Evolutionary conservation across 2,797 vertebrate genomes (phyloP).

Genomic region (Chloroceryle amazona): DNA sequence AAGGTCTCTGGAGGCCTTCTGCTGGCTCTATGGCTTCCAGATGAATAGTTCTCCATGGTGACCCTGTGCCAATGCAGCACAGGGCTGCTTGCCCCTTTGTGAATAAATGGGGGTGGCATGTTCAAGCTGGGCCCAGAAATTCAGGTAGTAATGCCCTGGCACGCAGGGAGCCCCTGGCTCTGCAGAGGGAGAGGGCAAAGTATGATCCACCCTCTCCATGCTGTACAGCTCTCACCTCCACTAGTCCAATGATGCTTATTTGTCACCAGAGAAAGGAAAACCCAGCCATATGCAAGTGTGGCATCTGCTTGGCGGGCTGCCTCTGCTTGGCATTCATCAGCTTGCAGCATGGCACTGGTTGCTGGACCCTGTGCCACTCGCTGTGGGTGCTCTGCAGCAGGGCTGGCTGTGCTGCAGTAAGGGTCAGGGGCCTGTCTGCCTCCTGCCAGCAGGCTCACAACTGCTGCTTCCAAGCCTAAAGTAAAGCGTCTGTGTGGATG

Average conservation of each 20-base stretch:
- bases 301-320: background rate
- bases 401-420: rapidly evolving
- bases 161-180: background rate
- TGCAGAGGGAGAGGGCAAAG: background rate
- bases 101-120: background rate
- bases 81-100: background rate
- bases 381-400: background rate
- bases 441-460: background rate
- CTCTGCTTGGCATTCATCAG: background rate
- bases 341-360: background rate
- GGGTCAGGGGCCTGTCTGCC: rapidly evolving
- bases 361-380: rapidly evolving
- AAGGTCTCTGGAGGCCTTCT: background rate
- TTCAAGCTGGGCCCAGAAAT: background rate
- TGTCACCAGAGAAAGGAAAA: slow-evolving; percentile 33
- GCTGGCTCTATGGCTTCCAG: background rate
- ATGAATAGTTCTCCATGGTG: background rate
- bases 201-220: background rate
- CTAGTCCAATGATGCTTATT: slow-evolving; percentile 40
- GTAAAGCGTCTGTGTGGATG: background rate
- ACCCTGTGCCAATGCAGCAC: background rate
- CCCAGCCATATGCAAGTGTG: slow-evolving; percentile 27
- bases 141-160: background rate
- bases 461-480: background rate
- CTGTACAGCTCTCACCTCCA: slow-evolving; percentile 17